A percentile compares a stretch with the other conserved stretches of the same genome.
phyloP scores from a whole-genome alignment of 2,113 vertebrate genomes.

The Sylvia atricapilla region DNA sequence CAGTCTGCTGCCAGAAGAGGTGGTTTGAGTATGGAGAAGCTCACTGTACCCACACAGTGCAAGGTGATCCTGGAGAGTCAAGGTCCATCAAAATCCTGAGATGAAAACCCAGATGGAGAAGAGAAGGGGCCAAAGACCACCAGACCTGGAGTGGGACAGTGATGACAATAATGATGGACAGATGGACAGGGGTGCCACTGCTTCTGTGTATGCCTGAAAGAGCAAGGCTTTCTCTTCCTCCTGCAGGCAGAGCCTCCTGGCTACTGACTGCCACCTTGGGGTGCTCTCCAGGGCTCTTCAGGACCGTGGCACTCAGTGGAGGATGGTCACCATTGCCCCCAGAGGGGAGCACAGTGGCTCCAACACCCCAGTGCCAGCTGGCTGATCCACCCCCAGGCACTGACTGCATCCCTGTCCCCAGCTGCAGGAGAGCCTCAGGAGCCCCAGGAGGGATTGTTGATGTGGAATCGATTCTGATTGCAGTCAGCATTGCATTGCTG shows the following conservation, averaged over 20 bases:
- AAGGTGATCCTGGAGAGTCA: rapidly evolving
- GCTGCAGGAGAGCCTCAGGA: not conserved
- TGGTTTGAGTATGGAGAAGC: rapidly evolving
- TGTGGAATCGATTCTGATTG: not conserved
- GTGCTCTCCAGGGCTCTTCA: not conserved
- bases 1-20: not conserved
- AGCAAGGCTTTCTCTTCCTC: not conserved
- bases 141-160: rapidly evolving
- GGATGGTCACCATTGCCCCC: rapidly evolving
- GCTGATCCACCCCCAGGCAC: not conserved
- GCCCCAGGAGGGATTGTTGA: not conserved
- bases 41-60: not conserved
- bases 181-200: not conserved
- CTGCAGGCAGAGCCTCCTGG: not conserved
- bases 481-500: not conserved
- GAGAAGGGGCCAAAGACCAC: not conserved
- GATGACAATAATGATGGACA: not conserved
- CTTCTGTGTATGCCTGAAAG: rapidly evolving
- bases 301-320: rapidly evolving
- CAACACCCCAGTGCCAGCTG: not conserved
- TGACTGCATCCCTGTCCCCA: not conserved
- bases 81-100: not conserved
- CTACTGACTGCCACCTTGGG: not conserved
- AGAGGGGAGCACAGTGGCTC: rapidly evolving
- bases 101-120: not conserved